Evolutionary conservation across 2,113 vertebrate genomes (phyloP), one percentile per base, ranked within the genome.

Genomic region (Antechinus stuartii): DNA sequence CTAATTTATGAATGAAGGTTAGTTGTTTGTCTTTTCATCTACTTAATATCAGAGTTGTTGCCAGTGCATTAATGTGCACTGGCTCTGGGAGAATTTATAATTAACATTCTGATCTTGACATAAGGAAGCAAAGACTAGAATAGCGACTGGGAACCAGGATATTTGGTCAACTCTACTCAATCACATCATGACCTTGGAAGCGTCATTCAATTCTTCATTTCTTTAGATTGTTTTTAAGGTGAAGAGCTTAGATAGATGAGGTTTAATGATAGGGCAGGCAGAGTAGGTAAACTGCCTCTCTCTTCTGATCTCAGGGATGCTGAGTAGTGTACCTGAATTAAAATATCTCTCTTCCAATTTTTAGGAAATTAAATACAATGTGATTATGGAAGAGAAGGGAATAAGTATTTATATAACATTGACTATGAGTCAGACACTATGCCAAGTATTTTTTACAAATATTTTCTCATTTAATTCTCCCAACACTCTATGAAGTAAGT

Each of bases 21-120:
- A 95, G 5, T 92, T 57, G 54, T 92, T 92, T 91, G 46, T 91
- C 16, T 92, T 50, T 91, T 26, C 3, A 57, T 90, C 89, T 49
- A 24, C 42, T 90, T 90, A 90, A 90, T 49, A 46, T 49, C 19
- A 35, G 26, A 84, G 92, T 95, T 90, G 91, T 42, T 93, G n/a
- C 22, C 12, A 10, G 68, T 76, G 93, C 61, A 25, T 54, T 93
- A 57, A 91, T 91, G 54, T 94, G 50, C 26, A 89, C 49, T 89
- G 54, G 84, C 52, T 9, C 30, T 61, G 42, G 30, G 57, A 22
- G n/a, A 84, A 8, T 10, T 93, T 8, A 53, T 47, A 54, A 52
- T 50, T 91, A 57, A 92, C 10, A 14, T 61, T 54, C 91, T 52
- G 68, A 90, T 91, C 46, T 94, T 91, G n/a, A 30, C 25, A n/a